Percentiles rank a stretch among this genome's conserved stretches.
These are phyloP conservation scores for Panagrolaimus sp. DNA, from an alignment of 1,140 invertebrate genomes.

Conservation along the genomic window DNA sequence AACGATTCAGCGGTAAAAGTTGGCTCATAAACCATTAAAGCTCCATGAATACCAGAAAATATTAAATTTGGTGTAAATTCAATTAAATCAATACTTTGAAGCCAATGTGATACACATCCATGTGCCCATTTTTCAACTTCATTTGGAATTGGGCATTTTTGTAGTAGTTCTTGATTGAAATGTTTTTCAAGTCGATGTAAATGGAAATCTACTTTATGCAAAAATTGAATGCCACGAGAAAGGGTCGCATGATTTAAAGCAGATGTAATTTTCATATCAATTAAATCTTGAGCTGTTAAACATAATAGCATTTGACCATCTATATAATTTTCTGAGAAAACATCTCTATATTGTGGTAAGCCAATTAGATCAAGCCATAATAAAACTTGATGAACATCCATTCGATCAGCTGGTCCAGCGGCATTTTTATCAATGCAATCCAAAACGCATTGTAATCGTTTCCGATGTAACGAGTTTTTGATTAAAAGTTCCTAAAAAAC, in stretches of 20 bases:
- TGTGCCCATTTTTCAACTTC: constrained; percentile 70
- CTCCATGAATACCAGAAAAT: constrained; percentile 60
- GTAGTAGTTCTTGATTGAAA: constrained; percentile 67
- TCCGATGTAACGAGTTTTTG: constrained; percentile 75
- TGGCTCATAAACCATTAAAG: constrained; percentile 70
- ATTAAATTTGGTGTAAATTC: constrained; percentile 73
- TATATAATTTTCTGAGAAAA: constrained; percentile 78
- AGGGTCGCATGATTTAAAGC: constrained; percentile 83
- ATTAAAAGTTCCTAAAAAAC: constrained; percentile 60
- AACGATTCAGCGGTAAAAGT: constrained; percentile 88
- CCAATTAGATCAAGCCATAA: constrained; percentile 94
- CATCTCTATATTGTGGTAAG: constrained; percentile 88
- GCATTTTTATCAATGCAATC: constrained; percentile 61
- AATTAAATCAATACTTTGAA: constrained; percentile 85
- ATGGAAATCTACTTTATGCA: constrained; percentile 83
- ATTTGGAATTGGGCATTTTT: constrained; percentile 55
- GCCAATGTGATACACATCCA: constrained; percentile 93
- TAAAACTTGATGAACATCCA: constrained; percentile 65
- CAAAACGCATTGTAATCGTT: constrained; percentile 81
- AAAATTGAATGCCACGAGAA: constrained; percentile 76
- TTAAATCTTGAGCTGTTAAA: constrained; percentile 69
- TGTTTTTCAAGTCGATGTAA: constrained; percentile 73
- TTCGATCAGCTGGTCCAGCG: constrained; percentile 46
- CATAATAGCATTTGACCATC: constrained; percentile 86
- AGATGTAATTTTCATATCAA: constrained; percentile 72